These are phyloP conservation scores for Patiria pectinifera DNA, from an alignment of 53 echinoderm and acorn worm species.

Conservation along the genomic window DNA sequence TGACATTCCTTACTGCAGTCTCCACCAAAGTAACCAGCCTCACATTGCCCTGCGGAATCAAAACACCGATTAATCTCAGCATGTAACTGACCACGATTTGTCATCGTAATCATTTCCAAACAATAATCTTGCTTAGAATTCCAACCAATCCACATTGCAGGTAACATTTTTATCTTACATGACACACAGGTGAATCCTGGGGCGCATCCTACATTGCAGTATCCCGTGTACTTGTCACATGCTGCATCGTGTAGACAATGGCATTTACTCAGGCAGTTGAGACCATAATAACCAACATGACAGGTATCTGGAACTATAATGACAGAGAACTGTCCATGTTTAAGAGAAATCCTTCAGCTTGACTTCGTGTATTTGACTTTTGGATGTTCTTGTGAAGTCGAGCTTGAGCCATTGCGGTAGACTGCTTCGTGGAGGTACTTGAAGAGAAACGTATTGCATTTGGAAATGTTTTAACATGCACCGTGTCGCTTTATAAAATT, in stretches of 20 bases:
- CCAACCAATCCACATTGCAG: not conserved
- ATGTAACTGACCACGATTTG: too few relatives aligned
- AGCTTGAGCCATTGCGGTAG: too few relatives aligned
- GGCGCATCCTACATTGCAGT: slow-evolving; percentile 2
- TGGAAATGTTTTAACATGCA: too few relatives aligned
- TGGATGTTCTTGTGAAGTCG: too few relatives aligned
- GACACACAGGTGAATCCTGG: not conserved
- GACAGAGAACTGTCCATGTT: not conserved
- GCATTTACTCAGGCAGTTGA: not conserved
- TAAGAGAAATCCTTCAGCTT: too few relatives aligned
- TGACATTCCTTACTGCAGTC: slow-evolving; percentile 33
- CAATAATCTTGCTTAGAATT: too few relatives aligned
- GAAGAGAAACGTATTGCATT: too few relatives aligned
- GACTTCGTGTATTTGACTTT: too few relatives aligned
- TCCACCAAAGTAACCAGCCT: slow-evolving; percentile 25
- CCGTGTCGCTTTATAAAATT: too few relatives aligned
- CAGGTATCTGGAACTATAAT: slow-evolving; percentile 13
- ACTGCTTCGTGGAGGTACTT: too few relatives aligned
- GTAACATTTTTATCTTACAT: not conserved
- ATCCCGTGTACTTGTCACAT: slow-evolving; percentile 6
- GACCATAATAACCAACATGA: slow-evolving; percentile 12
- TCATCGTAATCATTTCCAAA: too few relatives aligned
- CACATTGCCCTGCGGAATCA: not conserved
- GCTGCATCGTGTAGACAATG: not conserved
- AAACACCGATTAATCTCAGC: not conserved